These are phyloP conservation scores for Nanger granti DNA, from an alignment of 2,113 vertebrate genomes.

Conservation along the genomic window DNA sequence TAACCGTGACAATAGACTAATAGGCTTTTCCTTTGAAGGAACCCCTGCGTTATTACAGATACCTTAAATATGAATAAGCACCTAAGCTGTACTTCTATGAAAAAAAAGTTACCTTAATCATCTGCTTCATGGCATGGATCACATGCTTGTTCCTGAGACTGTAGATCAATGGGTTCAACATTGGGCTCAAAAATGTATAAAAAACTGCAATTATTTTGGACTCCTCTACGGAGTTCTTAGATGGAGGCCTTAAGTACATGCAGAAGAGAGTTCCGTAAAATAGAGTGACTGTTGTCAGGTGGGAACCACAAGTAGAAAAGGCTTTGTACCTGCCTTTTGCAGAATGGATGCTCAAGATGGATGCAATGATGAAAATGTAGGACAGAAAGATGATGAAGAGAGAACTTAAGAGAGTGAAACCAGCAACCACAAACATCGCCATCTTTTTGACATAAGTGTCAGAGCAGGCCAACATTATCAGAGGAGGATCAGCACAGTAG, in stretches of 20 bases:
- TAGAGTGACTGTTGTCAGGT: conserved; percentile 27
- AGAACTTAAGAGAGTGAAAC: conserved; percentile 46
- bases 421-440: conserved; percentile 27
- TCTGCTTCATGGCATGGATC: background rate
- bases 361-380: conserved; percentile 16
- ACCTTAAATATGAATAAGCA: background rate
- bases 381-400: conserved; percentile 46
- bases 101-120: background rate
- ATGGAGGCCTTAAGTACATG: conserved; percentile 43
- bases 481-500: conserved; percentile 64
- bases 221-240: background rate
- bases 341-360: conserved; percentile 32
- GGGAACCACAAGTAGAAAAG: conserved; percentile 61
- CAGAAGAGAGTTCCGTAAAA: conserved; percentile 61
- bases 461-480: conserved; percentile 56
- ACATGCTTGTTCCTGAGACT: conserved; percentile 57
- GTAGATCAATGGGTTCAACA: conserved; percentile 56
- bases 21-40: background rate
- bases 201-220: conserved; percentile 38
- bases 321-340: conserved; percentile 45
- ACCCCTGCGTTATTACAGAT: background rate
- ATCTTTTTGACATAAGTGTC: conserved; percentile 19
- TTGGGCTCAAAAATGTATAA: conserved; percentile 59
- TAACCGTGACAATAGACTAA: background rate
- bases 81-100: background rate